Evolutionary conservation across 2,888 invertebrate genomes (phyloP), one percentile per base, ranked within the genome.

Genomic region (Diploptera punctata): DNA sequence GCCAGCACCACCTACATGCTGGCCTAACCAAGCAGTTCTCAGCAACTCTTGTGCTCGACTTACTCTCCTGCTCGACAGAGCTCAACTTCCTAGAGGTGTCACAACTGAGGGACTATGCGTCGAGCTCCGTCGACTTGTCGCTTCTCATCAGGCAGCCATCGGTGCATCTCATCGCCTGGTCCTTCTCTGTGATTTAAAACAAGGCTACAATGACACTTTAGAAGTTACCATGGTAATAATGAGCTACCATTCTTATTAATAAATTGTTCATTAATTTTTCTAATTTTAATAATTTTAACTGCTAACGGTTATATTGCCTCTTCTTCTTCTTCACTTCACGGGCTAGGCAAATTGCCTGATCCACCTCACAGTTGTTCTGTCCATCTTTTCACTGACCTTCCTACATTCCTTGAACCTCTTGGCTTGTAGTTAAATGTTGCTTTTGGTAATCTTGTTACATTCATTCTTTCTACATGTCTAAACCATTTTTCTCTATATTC

Each of bases 21-120:
- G 94, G 91, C 95, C 95, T 5, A 92, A 92, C 79, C 90, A 88
- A 77, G 90, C 91, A 0, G 83, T 86, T 1, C 84, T 92, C 13
- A 89, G 90, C 75, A 89, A 90, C 77, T 88, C 88, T 60, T 96
- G 96, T 81, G 93, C 94, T 19, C 87, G 93, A 74, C 87, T 95
- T 1, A 90, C 90, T 7, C 88, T 97, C 74, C 86, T 93, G 33
- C 86, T 96, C 73, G 91, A 94, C 76, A 86, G 91, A 76, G 88
- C 89, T 76, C 89, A 92, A 21, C 85, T 95, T 16, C 89, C 90
- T 0, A 84, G 88, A 75, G 95, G 95, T 26, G 90, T 93, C 57
- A 92, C 94, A 69, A 94, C 94, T 19, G 95, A 96, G 83, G 89
- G 91, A 10, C 86, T 96, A 13, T 97, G 96, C 80, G 86, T 87